Conservation (phyloP, 2,113 vertebrate genomes). For the Melospiza georgiana region DNA sequence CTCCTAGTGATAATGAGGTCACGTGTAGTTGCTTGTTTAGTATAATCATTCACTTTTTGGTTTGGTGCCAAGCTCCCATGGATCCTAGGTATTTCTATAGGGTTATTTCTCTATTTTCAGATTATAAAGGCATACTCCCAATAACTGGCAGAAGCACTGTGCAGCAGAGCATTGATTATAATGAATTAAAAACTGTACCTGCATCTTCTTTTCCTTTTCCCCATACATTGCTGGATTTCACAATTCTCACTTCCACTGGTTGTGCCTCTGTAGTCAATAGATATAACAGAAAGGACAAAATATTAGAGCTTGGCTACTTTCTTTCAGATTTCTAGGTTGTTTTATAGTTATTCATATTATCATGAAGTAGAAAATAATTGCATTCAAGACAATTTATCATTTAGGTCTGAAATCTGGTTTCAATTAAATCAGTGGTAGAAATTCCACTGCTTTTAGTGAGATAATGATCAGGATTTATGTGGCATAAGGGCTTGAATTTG, state of each 20-base stretch:
- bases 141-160: background rate
- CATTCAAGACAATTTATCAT: background rate
- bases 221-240: background rate
- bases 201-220: background rate
- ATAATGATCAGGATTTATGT: background rate
- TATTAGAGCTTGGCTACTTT: background rate
- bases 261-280: background rate
- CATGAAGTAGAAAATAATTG: background rate
- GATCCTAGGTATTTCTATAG: background rate
- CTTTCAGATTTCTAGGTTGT: background rate
- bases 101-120: background rate
- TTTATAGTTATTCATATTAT: background rate
- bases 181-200: background rate
- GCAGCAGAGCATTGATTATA: background rate
- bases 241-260: background rate
- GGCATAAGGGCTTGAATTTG: background rate
- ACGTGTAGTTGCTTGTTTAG: background rate
- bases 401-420: background rate
- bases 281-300: background rate
- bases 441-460: background rate
- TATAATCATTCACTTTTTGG: background rate
- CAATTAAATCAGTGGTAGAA: background rate
- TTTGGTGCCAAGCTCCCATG: background rate
- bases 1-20: background rate
- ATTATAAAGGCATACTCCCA: background rate